Percentiles rank a stretch among this genome's conserved stretches.
phyloP scores from a whole-genome alignment of 2,113 vertebrate genomes.

The Ginglymostoma cirratum region DNA sequence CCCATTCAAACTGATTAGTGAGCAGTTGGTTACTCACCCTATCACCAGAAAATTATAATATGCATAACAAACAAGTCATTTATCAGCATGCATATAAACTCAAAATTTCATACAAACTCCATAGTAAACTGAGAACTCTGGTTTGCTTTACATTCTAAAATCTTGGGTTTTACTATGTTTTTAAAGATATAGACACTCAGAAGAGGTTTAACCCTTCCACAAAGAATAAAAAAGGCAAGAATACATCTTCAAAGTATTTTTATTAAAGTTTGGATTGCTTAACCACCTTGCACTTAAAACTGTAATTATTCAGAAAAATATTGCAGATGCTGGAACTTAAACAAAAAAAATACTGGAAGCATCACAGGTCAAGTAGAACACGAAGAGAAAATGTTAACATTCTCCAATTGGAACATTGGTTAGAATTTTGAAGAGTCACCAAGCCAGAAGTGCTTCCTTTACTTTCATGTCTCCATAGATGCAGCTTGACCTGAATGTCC shows the following conservation, averaged over 20 bases:
- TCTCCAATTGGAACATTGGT: not conserved
- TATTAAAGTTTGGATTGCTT: not conserved
- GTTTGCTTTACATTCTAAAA: not conserved
- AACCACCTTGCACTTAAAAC: not conserved
- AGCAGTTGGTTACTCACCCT: not conserved
- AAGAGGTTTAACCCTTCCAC: not conserved
- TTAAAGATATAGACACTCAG: not conserved
- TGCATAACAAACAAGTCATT: not conserved
- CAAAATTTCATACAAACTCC: not conserved
- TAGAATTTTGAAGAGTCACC: not conserved
- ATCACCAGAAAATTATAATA: not conserved
- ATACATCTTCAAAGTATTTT: not conserved
- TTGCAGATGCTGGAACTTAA: not conserved
- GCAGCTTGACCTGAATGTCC: not conserved
- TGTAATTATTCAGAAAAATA: not conserved
- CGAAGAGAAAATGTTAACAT: not conserved
- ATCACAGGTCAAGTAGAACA: not conserved
- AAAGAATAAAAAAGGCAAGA: not conserved
- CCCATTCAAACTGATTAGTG: not conserved
- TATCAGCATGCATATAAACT: not conserved
- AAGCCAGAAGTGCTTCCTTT: not conserved
- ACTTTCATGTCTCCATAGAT: not conserved
- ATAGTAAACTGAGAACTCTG: not conserved
- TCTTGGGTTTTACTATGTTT: not conserved
- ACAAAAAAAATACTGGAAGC: not conserved